Conservation (phyloP, 2,888 invertebrate genomes). For the Ophraella communa region DNA sequence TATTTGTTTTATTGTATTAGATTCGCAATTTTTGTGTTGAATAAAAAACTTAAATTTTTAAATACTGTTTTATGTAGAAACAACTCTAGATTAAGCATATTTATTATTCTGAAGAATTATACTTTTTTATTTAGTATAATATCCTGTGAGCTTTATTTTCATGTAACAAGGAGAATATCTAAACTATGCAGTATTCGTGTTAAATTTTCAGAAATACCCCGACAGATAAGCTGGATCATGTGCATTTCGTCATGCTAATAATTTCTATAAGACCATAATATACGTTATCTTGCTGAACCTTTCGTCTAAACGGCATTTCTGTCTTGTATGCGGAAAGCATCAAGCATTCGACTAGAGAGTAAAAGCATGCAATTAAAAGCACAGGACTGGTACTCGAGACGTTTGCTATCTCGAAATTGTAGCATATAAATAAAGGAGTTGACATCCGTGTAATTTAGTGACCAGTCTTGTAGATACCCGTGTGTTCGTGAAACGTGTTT, state of each 20-base stretch:
- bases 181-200: neutral
- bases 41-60: no score
- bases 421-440: conserved; percentile 41
- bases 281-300: neutral
- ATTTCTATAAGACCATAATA: neutral
- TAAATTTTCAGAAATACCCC: neutral
- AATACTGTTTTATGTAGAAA: no score
- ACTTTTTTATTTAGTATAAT: no score
- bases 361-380: conserved; percentile 35
- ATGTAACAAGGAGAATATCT: no score
- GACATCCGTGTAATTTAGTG: conserved; percentile 38
- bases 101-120: no score
- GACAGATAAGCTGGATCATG: neutral
- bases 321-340: neutral
- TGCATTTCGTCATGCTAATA: neutral
- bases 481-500: conserved; percentile 8
- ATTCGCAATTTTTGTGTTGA: no score
- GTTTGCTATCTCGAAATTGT: conserved; percentile 29
- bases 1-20: no score
- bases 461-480: conserved; percentile 15
- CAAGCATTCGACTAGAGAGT: conserved; percentile 12
- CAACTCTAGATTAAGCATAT: no score
- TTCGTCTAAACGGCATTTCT: neutral
- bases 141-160: no score
- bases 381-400: conserved; percentile 20